Evolutionary conservation across 1,140 invertebrate genomes (phyloP), one percentile per base, ranked within the genome.

Genomic region (Acromyrmex heyeri): DNA sequence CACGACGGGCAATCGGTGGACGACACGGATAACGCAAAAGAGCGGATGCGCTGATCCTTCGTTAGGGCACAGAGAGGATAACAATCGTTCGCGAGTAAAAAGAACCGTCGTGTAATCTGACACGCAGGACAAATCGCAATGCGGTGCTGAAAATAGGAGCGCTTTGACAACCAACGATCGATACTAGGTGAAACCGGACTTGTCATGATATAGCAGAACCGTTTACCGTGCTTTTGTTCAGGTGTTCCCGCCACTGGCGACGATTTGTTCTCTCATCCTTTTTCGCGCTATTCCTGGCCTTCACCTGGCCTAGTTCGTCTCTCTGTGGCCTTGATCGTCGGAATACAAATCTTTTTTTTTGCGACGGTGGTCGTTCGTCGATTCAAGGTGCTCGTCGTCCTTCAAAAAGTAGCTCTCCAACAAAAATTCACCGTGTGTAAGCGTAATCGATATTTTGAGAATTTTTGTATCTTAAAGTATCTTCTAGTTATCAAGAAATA

Each of bases 61-160:
- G 30, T 21, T 30, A 34, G 30, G 14, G 3, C 18, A 3, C 27
- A 27, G 34, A 27, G 38, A 27, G 5, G 16, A 48, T 18, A 5
- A 12, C 62, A 16, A 21, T 16, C 62, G 30, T 65, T n/a, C 27
- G 3, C 30, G 14, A 16, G 59, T 24, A 78, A 75, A 57, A 90
- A 62, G 75, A 62, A 70, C 64, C 77, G 72, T 27, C 57, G 10
- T 87, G 78, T 93, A 92, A 93, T 88, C 88, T 92, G 88, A 77
- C 75, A 27, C 77, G 83, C 91, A 4, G 6, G 18, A 67, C n/a
- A 5, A 3, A 8, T 55, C 92, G 92, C 92, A 93, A 91, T 92
- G 92, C 92, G 81, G 91, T 86, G 91, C 88, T 86, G 88, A 91
- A 94, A 93, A 93, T 93, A 91, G 91, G 89, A 91, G 76, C 76